Base-by-base conservation (phyloP, 2,113 vertebrate genomes). In the Piaya cayana region DNA sequence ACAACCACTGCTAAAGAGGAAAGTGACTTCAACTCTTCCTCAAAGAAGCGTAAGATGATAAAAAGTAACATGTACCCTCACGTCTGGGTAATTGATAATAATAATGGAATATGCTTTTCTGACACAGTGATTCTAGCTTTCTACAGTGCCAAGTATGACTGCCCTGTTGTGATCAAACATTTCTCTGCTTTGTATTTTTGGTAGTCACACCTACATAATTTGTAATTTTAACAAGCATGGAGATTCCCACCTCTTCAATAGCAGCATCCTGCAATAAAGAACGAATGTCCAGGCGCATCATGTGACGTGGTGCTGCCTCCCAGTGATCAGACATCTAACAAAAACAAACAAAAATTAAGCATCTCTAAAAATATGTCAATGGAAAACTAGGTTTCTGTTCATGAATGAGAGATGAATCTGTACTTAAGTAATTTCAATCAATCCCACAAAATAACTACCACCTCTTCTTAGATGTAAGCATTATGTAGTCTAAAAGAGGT, bases 261-360 rank as follows among this genome's bases (percentile, higher is more conserved):
- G 99, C 99, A 93, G 99, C 99, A 97, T 99, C 99, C 86, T 99
- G 99, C 56, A 99, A 97, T n/a, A 99, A 96, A 37, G 99, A 99
- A 63, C 99, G 98, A 86, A 99, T 99, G 86, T 99, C 99, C 91
- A 99, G 96, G 26, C 99, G 98, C 95, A 99, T 99, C 99, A 99
- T 99, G 65, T 99, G 99, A 78, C 99, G 99, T 63, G 99, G 99
- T 32, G 99, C 99, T 62, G 98, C 89, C 96, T 99, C 99, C 99
- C 99, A 99, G 97, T 98, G 98, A 93, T 98, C 98, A 70, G 99
- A 98, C 98, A 99, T 99, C 99, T 99, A 97, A 93, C 34, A 88
- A 97, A 58, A 95, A 72, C 60, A 93, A 50, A 93, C 47, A 49
- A 50, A 93, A 64, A 43, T 90, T 20, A 96, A 91, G 34, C 29